These are phyloP conservation scores for Drosophila watanabei DNA, from an alignment of 1,140 invertebrate genomes.

Conservation along the genomic window DNA sequence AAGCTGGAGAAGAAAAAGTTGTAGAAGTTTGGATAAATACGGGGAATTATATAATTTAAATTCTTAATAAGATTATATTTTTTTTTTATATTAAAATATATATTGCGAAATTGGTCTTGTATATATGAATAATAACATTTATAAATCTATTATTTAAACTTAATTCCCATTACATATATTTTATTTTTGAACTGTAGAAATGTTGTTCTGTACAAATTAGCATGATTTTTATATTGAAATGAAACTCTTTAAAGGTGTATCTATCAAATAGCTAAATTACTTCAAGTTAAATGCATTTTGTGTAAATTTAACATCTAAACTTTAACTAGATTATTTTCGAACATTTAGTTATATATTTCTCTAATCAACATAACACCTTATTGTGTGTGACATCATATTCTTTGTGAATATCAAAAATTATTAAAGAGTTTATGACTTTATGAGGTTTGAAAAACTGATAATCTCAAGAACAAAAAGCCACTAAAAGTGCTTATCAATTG, in stretches of 20 bases:
- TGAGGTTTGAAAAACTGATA: neutral
- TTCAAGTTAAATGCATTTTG: neutral
- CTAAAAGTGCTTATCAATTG: constrained; percentile 4
- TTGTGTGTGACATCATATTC: constrained; percentile 3
- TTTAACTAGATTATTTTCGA: neutral
- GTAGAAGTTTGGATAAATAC: neutral
- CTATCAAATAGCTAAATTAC: neutral
- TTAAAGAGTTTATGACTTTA: constrained; percentile 8
- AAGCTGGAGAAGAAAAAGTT: constrained; percentile 58
- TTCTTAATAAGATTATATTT: neutral
- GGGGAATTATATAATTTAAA: neutral
- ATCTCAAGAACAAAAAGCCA: constrained; percentile 1
- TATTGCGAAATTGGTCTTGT: too few species aligned
- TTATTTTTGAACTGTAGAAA: too few species aligned
- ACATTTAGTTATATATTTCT: neutral
- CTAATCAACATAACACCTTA: neutral
- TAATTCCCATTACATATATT: neutral
- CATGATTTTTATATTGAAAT: neutral
- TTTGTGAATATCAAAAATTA: neutral
- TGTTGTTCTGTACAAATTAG: neutral
- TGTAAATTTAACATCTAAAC: neutral
- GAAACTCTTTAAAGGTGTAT: neutral
- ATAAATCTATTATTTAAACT: neutral
- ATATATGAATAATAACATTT: neutral
- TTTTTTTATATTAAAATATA: neutral